Conservation (phyloP, 2,797 vertebrate genomes). For the Bradypodion ventrale region DNA sequence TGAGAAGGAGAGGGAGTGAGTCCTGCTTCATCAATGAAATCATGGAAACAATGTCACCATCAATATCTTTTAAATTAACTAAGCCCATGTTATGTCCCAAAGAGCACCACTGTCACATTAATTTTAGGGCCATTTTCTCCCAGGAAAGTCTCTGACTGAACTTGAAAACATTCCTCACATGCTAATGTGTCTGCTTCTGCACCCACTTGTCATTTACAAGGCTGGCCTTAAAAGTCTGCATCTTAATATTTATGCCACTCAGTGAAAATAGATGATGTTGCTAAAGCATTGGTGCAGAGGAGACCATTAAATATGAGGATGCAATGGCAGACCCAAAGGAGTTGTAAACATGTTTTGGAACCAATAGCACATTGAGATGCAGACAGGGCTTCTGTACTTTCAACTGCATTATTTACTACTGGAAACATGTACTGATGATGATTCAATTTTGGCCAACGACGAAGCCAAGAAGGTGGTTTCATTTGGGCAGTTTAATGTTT, state of each 20-base stretch:
- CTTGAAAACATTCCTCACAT: background rate
- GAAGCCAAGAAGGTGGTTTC: too few species aligned
- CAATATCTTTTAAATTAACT: constrained; percentile 39
- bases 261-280: background rate
- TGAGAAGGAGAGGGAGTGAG: fast-evolving
- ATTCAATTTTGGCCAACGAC: too few species aligned
- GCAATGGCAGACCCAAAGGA: constrained; percentile 2
- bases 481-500: too few species aligned
- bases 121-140: constrained; percentile 6
- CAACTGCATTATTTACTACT: too few species aligned
- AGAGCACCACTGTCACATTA: background rate
- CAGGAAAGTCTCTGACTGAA: background rate
- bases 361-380: background rate
- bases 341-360: background rate
- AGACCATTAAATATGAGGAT: background rate
- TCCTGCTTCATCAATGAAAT: constrained; percentile 1
- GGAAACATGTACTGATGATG: too few species aligned
- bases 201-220: background rate
- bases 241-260: background rate
- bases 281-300: background rate
- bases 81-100: background rate
- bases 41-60: constrained; percentile 34
- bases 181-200: background rate
- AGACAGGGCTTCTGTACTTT: background rate
- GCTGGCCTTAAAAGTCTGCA: background rate